These are phyloP conservation scores for Catotricha subobsoleta DNA, from an alignment of 2,888 invertebrate species.

Conservation along the genomic window DNA sequence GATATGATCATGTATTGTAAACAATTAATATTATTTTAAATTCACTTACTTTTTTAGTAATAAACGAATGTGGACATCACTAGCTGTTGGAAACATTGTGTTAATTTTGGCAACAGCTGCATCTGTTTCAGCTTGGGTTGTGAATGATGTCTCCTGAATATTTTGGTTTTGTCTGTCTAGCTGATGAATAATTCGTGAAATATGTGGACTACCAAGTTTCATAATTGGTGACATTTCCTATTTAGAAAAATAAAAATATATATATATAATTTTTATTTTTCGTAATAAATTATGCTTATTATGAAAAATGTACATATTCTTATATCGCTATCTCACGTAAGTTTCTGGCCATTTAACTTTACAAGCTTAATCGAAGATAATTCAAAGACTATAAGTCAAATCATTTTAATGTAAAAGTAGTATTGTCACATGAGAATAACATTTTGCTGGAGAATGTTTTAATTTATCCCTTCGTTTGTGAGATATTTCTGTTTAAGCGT, in stretches of 20 bases:
- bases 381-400: too few species aligned
- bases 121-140: conserved; percentile 47
- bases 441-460: too few species aligned
- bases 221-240: conserved; percentile 30
- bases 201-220: conserved; percentile 15
- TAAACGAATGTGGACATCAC: conserved; percentile 72
- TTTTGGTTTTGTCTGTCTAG: conserved; percentile 15
- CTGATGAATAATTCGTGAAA: conserved; percentile 20
- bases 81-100: conserved; percentile 79
- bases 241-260: background rate
- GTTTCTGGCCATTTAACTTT: too few species aligned
- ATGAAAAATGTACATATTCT: too few species aligned
- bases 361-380: too few species aligned
- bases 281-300: too few species aligned
- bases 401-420: too few species aligned
- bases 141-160: conserved; percentile 42
- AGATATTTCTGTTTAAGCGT: too few species aligned
- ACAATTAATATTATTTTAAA: background rate
- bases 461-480: too few species aligned
- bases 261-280: background rate
- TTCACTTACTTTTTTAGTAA: conserved; percentile 76
- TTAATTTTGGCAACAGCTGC: conserved; percentile 61
- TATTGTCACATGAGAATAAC: too few species aligned
- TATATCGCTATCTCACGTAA: too few species aligned
- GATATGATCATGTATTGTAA: background rate